These are phyloP conservation scores for Leptinotarsa lineolata DNA, from an alignment of 1,140 invertebrate genomes.

Conservation along the genomic window DNA sequence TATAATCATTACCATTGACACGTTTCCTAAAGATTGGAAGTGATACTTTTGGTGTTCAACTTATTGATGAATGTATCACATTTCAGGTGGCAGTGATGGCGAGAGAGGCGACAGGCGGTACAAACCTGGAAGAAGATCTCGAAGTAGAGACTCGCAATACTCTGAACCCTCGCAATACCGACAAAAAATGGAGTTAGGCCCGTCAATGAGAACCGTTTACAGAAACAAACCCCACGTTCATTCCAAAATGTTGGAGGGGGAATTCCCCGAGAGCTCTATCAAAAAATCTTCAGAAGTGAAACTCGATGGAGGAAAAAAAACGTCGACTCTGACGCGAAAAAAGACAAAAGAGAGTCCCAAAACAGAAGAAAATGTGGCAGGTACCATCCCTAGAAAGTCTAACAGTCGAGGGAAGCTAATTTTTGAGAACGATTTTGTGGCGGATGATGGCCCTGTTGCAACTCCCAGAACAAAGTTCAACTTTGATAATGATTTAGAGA, in stretches of 20 bases:
- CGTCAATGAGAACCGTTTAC: slow-evolving; percentile 20
- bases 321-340: slow-evolving; percentile 37
- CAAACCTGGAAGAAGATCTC: slow-evolving; percentile 48
- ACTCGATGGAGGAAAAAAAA: slow-evolving; percentile 43
- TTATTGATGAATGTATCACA: background rate
- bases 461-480: slow-evolving; percentile 37
- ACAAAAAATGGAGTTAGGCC: slow-evolving; percentile 45
- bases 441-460: slow-evolving; percentile 43
- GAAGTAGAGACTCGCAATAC: slow-evolving; percentile 53
- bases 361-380: slow-evolving; percentile 39
- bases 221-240: slow-evolving; percentile 41
- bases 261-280: slow-evolving; percentile 38
- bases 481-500: slow-evolving; percentile 49
- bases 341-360: slow-evolving; percentile 50
- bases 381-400: slow-evolving; percentile 48
- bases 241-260: slow-evolving; percentile 39
- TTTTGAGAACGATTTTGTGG: slow-evolving; percentile 73
- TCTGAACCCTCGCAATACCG: slow-evolving; percentile 46
- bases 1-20: too few species aligned
- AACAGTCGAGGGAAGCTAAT: slow-evolving; percentile 58
- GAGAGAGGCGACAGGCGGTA: slow-evolving; percentile 51
- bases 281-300: slow-evolving; percentile 39
- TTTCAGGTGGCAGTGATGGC: slow-evolving; percentile 51
- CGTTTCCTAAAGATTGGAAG: too few species aligned
- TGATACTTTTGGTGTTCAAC: too few species aligned